Evolutionary conservation across 2,888 invertebrate genomes (phyloP).

Genomic region (Macaria liturata): DNA sequence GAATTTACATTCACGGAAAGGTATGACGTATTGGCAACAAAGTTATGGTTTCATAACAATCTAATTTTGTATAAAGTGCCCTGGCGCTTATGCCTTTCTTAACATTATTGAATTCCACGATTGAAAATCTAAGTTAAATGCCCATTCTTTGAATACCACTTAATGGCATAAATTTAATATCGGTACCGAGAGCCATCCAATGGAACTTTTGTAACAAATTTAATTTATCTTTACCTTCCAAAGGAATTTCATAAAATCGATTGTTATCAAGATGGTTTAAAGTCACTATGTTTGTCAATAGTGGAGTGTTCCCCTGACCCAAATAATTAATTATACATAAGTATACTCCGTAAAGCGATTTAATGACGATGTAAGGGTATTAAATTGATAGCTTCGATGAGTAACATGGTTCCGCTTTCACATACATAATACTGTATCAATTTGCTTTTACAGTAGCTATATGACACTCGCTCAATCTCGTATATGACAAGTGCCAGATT

Average conservation of each 20-base stretch:
- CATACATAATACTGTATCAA: background rate
- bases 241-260: constrained; percentile 76
- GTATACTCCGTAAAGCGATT: too few species aligned
- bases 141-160: constrained; percentile 72
- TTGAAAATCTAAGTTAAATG: constrained; percentile 71
- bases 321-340: constrained; percentile 2
- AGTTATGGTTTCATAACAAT: constrained; percentile 18
- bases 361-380: constrained; percentile 9
- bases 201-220: constrained; percentile 80
- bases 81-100: constrained; percentile 42
- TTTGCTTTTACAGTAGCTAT: background rate
- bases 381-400: constrained; percentile 9
- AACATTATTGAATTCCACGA: constrained; percentile 62
- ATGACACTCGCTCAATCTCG: background rate
- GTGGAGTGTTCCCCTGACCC: constrained; percentile 8
- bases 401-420: constrained; percentile 10
- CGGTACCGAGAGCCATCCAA: constrained; percentile 68
- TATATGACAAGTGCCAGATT: too few species aligned
- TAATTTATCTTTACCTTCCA: constrained; percentile 69
- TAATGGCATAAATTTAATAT: constrained; percentile 80
- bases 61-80: constrained; percentile 27
- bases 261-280: constrained; percentile 73
- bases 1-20: too few species aligned
- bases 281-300: constrained; percentile 40
- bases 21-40: background rate